phyloP scores from a whole-genome alignment of 2,113 vertebrate genomes.

The Callopanchax toddi region DNA sequence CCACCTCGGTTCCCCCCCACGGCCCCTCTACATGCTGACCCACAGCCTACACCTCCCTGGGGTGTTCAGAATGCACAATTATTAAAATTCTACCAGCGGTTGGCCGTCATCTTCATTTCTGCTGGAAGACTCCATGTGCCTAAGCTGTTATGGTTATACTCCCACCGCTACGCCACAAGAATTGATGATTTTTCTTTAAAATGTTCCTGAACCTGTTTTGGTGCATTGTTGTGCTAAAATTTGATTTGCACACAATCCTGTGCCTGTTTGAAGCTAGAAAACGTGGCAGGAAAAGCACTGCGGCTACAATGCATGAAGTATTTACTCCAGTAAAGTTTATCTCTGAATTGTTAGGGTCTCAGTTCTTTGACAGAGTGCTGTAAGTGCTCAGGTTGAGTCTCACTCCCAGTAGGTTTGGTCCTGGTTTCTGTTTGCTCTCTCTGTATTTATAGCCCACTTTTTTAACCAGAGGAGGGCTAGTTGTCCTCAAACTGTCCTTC shows the following conservation, averaged over 20 bases:
- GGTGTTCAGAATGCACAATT: slow-evolving; percentile 74
- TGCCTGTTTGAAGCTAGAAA: slow-evolving; percentile 8
- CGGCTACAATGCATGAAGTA: no score
- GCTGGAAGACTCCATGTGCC: slow-evolving; percentile 34
- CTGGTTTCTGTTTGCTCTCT: slow-evolving; percentile 54
- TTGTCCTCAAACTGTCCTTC: slow-evolving; percentile 75
- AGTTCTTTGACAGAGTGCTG: slow-evolving; percentile 24
- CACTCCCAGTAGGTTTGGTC: slow-evolving; percentile 55
- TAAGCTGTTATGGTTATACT: slow-evolving; percentile 52
- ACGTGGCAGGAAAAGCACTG: background rate
- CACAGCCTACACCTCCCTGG: slow-evolving; percentile 56
- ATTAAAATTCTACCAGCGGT: slow-evolving; percentile 67
- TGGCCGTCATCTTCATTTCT: slow-evolving; percentile 58
- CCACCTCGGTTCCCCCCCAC: slow-evolving; percentile 37
- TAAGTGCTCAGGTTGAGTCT: slow-evolving; percentile 57
- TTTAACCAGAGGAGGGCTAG: slow-evolving; percentile 35
- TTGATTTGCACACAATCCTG: slow-evolving; percentile 20
- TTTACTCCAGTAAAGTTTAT: slow-evolving; percentile 19
- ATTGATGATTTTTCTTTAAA: slow-evolving; percentile 26
- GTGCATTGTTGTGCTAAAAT: slow-evolving; percentile 25
- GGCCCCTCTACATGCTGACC: slow-evolving; percentile 41
- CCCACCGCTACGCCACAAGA: slow-evolving; percentile 31
- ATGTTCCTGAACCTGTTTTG: slow-evolving; percentile 20
- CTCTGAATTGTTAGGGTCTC: slow-evolving; percentile 17
- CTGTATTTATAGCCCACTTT: slow-evolving; percentile 74